Base-by-base conservation (phyloP, 2,797 vertebrate species). In the Sphaeramia orbicularis region DNA sequence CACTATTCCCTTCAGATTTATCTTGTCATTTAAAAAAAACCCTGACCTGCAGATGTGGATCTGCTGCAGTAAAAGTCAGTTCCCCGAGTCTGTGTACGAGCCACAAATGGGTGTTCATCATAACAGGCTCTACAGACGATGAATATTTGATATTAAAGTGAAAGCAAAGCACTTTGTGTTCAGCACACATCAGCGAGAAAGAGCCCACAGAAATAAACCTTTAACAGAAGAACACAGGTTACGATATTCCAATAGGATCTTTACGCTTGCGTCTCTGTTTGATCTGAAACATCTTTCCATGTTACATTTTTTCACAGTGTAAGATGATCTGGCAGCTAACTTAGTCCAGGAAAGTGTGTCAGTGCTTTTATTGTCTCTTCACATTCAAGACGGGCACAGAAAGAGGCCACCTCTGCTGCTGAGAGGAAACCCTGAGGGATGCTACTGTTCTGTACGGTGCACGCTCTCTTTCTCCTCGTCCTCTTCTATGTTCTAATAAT, bases 401-500 rank as follows among this genome's bases (percentile, higher is more conserved):
- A 90, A 79, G 76, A 84, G 88, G 82, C 76, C 87, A 84, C 67
- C 66, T 72, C 71, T 77, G 81, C 85, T 70, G 76, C 80, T 61
- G 51, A 79, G 69, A 76, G 64, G 51, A 84, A 85, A 54, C 62
- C 85, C 77, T 67, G 36, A 0, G 83, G 85, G 90, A 83, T 30
- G 1, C n/a, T 4, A 24, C 56, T 64, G 55, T 65, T 56, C 75
- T 54, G 37, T 52, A 12, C 7, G 12, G 36, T 56, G 53, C 49
- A 51, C 14, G 19, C 59, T 72, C 73, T 50, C 57, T 37, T 54
- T 72, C 70, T 72, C 48, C 41, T 54, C 24, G 10, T 44, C 60
- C 57, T 38, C 13, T 10, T 53, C 9, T 21, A 0, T 44, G 47
- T 43, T 64, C 64, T 57, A 40, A 35, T 38, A 36, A 65, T 71